Conservation (phyloP, 2,113 vertebrate species). For the Burhinus oedicnemus region DNA sequence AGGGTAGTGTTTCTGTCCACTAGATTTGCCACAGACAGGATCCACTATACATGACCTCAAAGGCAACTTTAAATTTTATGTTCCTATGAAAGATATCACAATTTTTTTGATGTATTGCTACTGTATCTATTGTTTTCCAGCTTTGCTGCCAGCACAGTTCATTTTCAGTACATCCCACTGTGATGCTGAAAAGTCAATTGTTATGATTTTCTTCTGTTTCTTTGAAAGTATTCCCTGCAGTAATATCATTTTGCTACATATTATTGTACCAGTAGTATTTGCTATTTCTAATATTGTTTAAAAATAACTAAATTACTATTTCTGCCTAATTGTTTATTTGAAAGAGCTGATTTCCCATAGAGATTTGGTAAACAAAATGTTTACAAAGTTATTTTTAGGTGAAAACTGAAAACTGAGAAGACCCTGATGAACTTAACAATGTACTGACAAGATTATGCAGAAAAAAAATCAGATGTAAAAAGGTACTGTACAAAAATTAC, state of each 20-base stretch:
- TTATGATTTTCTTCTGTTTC: not conserved
- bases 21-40: not conserved
- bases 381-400: not conserved
- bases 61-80: not conserved
- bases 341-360: not conserved
- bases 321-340: not conserved
- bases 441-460: not conserved
- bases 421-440: not conserved
- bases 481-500: not conserved
- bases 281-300: not conserved
- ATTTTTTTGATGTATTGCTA: not conserved
- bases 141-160: not conserved
- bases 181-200: not conserved
- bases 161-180: conserved; percentile 1
- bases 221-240: not conserved
- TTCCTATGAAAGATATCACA: not conserved
- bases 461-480: not conserved
- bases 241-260: not conserved
- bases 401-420: not conserved
- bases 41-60: not conserved
- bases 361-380: not conserved
- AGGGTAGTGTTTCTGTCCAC: not conserved
- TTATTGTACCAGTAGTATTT: not conserved
- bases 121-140: not conserved
- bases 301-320: not conserved